phyloP scores from a whole-genome alignment of 2,797 vertebrate species.

The Karalla daura region DNA sequence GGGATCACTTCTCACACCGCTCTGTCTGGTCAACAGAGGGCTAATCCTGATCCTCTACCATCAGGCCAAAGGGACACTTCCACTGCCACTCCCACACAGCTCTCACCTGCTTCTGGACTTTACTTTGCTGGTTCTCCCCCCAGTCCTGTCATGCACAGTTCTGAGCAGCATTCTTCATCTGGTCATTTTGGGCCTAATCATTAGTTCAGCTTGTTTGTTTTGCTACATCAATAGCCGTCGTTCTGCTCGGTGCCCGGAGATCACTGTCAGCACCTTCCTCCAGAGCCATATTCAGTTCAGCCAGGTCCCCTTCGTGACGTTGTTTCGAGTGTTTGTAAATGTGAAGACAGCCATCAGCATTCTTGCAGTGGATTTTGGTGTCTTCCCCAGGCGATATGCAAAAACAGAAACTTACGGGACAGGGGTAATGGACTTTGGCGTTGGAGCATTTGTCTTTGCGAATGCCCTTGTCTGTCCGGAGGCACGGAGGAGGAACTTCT shows the following conservation, averaged over 20 bases:
- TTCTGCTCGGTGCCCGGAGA: slow-evolving; percentile 44
- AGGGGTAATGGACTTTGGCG: slow-evolving; percentile 96
- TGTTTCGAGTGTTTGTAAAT: slow-evolving; percentile 90
- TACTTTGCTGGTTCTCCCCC: slow-evolving; percentile 85
- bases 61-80: slow-evolving; percentile 67
- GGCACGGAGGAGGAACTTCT: slow-evolving; percentile 80
- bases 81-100: slow-evolving; percentile 71
- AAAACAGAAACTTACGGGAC: slow-evolving; percentile 96
- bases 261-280: slow-evolving; percentile 79
- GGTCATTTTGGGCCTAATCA: slow-evolving; percentile 68
- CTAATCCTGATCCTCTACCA: slow-evolving; percentile 84
- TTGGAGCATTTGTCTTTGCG: slow-evolving; percentile 91
- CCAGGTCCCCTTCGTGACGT: slow-evolving; percentile 88
- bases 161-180: slow-evolving; percentile 81
- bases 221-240: slow-evolving; percentile 70
- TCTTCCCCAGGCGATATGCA: slow-evolving; percentile 93
- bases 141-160: slow-evolving; percentile 88
- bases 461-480: slow-evolving; percentile 93
- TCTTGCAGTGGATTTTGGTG: slow-evolving; percentile 93
- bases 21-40: slow-evolving; percentile 89
- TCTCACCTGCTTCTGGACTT: slow-evolving; percentile 89
- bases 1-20: slow-evolving; percentile 85
- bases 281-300: slow-evolving; percentile 77
- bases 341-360: slow-evolving; percentile 92
- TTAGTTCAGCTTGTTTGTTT: slow-evolving; percentile 73